Evolutionary conservation across 1,140 invertebrate species (phyloP), one percentile per base, ranked within the genome.

Genomic region (Varroa destructor): DNA sequence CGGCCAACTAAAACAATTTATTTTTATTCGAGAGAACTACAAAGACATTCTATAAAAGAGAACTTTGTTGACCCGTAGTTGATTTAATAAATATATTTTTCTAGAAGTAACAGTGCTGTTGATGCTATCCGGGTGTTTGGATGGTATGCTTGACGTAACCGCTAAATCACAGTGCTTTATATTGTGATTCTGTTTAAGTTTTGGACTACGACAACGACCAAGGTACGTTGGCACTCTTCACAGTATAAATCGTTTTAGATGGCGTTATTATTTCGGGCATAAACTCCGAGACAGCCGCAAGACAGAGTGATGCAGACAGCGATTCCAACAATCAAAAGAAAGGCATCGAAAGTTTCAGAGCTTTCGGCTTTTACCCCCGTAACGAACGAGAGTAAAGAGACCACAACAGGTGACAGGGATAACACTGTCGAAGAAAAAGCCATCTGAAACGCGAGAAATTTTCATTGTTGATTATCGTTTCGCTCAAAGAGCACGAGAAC

Each of bases 281-380:
- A 67, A 12, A 46, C 61, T 40, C 61, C 61, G 36, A 67, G 2
- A 8, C 61, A 67, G 14, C 61, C 61, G 36, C 61, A 67, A 46
- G 40, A 43, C n/a, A 67, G 61, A 37, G 61, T 67, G 61, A 67
- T 67, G 61, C 61, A 67, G 37, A 67, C 46, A 2, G 61, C 61
- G 12, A 67, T 67, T 67, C 61, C 61, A 2, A 8, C 12, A 46
- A 67, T 14, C 8, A 67, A 37, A 1, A 67, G 61, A 40, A 67
- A 67, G 10, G 61, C 61, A 8, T 67, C 61, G 37, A 67, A 67
- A 40, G 14, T 40, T 40, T 8, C 36, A 1, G 46, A 12, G 14
- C 46, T 37, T 67, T 67, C 61, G 61, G 61, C 61, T 5, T 12
- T 37, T n/a, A 67, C 61, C 40, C 61, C 61, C 8, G 61, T 25